phyloP scores from a whole-genome alignment of 2,113 vertebrate genomes.

The Plestiodon gilberti region DNA sequence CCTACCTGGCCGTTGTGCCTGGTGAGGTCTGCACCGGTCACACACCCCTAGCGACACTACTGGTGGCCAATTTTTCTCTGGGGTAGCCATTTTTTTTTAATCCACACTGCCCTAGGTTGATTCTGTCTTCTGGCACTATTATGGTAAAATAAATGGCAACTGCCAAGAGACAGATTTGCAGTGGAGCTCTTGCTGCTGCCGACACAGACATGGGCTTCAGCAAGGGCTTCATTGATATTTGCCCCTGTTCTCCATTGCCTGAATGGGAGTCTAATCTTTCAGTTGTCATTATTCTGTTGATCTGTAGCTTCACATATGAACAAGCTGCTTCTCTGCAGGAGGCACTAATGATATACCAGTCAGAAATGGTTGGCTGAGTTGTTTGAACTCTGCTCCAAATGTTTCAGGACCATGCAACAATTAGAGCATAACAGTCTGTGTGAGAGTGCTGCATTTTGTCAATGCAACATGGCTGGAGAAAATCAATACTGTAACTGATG shows the following conservation, averaged over 20 bases:
- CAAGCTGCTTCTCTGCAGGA: constrained; percentile 24
- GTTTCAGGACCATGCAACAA: constrained; percentile 15
- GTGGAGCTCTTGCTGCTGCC: too few relatives aligned
- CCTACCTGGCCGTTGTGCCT: too few relatives aligned
- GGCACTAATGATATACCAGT: neutral
- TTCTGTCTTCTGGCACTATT: too few relatives aligned
- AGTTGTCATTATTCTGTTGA: neutral
- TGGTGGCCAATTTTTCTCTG: too few relatives aligned
- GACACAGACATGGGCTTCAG: neutral
- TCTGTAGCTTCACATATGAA: neutral
- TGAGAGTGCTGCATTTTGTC: constrained; percentile 29
- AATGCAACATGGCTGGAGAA: neutral
- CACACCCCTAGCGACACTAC: too few relatives aligned
- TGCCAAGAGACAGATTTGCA: too few relatives aligned
- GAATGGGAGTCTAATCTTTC: rapidly evolving
- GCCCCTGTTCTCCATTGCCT: neutral
- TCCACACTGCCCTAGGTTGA: too few relatives aligned
- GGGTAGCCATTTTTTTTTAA: too few relatives aligned
- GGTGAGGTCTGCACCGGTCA: too few relatives aligned
- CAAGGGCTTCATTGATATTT: neutral
- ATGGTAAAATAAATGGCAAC: too few relatives aligned
- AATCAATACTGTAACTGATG: constrained; percentile 42
- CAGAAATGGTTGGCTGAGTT: neutral
- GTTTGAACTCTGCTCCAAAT: constrained; percentile 37
- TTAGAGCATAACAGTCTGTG: constrained; percentile 15